Conservation (phyloP, 2,797 vertebrate genomes). For the Bufotes viridis region DNA sequence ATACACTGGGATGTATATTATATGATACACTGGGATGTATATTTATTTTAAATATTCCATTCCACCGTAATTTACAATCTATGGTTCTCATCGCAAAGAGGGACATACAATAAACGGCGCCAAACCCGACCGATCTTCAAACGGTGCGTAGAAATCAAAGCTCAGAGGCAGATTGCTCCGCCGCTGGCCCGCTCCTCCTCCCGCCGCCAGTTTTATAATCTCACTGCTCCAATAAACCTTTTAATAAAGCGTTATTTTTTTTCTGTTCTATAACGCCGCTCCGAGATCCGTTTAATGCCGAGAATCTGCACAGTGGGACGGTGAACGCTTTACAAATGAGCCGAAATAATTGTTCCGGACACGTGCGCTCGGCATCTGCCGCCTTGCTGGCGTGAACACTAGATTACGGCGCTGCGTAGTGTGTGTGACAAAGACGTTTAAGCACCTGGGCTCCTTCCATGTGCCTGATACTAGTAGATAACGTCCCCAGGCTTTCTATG, state of each 20-base stretch:
- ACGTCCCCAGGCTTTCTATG: conserved; percentile 11
- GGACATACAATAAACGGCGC: background rate
- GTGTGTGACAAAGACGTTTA: conserved; percentile 36
- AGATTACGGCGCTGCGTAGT: background rate
- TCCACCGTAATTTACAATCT: background rate
- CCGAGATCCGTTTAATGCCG: conserved; percentile 32
- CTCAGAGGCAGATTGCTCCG: too few relatives aligned
- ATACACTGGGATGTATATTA: background rate
- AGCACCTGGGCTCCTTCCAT: conserved; percentile 44
- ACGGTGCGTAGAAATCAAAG: background rate
- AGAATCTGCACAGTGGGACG: conserved; percentile 39
- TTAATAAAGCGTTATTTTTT: conserved; percentile 38
- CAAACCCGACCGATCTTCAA: background rate
- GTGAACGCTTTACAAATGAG: conserved; percentile 32
- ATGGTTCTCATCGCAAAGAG: background rate
- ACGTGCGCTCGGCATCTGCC: conserved; percentile 30
- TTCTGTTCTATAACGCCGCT: conserved; percentile 11
- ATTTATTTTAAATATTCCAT: background rate
- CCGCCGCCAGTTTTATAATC: background rate
- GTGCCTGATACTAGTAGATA: conserved; percentile 38
- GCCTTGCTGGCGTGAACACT: conserved; percentile 32
- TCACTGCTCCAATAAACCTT: conserved; percentile 31
- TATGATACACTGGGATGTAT: background rate
- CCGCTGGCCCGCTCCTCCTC: background rate
- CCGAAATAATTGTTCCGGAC: conserved; percentile 33